phyloP scores from a whole-genome alignment of 2,888 invertebrate species.

The Athalia rosae region DNA sequence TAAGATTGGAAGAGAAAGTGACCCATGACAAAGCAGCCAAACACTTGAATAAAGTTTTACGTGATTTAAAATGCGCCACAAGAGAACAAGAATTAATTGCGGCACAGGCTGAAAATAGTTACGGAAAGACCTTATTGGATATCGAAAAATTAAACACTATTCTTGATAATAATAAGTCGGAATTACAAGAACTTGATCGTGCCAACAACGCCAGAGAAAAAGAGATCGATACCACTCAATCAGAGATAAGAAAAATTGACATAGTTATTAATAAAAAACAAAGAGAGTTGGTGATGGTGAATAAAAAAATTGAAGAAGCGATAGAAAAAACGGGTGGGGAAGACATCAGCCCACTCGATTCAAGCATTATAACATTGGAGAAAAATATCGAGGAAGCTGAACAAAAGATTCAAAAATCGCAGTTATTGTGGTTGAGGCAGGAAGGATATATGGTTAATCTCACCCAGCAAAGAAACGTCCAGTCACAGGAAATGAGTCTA shows the following conservation, averaged over 20 bases:
- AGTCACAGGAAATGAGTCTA: constrained; percentile 82
- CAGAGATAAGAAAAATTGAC: constrained; percentile 74
- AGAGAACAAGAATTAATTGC: constrained; percentile 76
- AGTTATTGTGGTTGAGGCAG: constrained; percentile 85
- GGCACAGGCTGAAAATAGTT: constrained; percentile 77
- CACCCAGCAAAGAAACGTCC: constrained; percentile 81
- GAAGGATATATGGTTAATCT: constrained; percentile 84
- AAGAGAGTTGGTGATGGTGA: constrained; percentile 74
- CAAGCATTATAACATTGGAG: constrained; percentile 81
- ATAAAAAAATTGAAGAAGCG: constrained; percentile 75
- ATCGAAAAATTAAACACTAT: constrained; percentile 75
- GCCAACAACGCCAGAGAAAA: constrained; percentile 71
- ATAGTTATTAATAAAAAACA: constrained; percentile 74
- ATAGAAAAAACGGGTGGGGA: constrained; percentile 61
- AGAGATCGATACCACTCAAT: constrained; percentile 72
- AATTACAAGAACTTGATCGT: constrained; percentile 69
- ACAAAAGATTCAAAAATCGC: constrained; percentile 79
- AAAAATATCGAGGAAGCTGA: constrained; percentile 79
- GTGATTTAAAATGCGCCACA: constrained; percentile 73
- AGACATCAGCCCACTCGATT: constrained; percentile 76
- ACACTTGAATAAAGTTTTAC: constrained; percentile 74
- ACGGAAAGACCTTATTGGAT: constrained; percentile 77
- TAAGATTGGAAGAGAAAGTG: constrained; percentile 80
- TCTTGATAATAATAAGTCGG: constrained; percentile 59
- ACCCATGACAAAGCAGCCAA: constrained; percentile 81